These are phyloP conservation scores for Archivesica marissinica DNA, from an alignment of 1,140 invertebrate genomes.

Conservation along the genomic window DNA sequence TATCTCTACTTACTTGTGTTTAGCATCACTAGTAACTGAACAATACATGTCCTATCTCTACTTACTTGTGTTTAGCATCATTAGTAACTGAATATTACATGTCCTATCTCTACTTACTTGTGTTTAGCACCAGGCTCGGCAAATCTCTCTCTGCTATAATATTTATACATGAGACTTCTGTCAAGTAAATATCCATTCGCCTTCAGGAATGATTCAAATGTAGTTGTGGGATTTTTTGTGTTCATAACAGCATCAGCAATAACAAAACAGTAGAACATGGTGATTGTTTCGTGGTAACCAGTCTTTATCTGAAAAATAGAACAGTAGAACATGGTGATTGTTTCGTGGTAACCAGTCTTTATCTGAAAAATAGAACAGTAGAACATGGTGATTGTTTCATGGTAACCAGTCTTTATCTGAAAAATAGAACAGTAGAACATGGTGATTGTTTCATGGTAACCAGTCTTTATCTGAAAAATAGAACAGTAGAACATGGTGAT, in stretches of 20 bases:
- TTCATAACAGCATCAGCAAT: conserved; percentile 76
- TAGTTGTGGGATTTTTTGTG: conserved; percentile 44
- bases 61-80: not conserved
- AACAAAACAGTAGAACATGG: conserved; percentile 80
- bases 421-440: too few species aligned
- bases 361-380: too few species aligned
- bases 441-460: too few species aligned
- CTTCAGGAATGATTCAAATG: conserved; percentile 79
- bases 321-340: too few species aligned
- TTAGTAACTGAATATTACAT: not conserved
- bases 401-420: too few species aligned
- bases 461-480: too few species aligned
- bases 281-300: conserved; percentile 82
- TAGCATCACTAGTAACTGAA: too few species aligned
- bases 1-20: too few species aligned
- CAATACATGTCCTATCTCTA: too few species aligned
- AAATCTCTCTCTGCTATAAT: conserved; percentile 77
- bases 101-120: conserved; percentile 72
- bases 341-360: too few species aligned
- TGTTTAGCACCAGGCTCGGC: conserved; percentile 70
- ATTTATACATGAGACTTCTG: conserved; percentile 74
- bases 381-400: too few species aligned
- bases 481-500: too few species aligned
- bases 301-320: conserved; percentile 74
- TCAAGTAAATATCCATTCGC: conserved; percentile 74